phyloP scores from a whole-genome alignment of 2,888 invertebrate genomes.

The Leptothorax acervorum region DNA sequence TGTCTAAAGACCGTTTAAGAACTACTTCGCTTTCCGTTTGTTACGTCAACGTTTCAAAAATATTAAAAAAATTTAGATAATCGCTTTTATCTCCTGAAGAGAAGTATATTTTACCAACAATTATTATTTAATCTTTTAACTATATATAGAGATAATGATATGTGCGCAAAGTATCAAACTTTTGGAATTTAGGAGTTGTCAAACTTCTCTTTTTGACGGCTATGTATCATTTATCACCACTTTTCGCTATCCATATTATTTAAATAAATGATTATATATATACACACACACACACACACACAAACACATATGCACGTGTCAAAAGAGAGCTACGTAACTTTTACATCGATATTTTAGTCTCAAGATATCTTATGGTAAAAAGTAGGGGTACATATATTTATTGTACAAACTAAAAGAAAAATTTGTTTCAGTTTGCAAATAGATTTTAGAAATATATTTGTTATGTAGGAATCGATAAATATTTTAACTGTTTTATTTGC shows the following conservation, averaged over 20 bases:
- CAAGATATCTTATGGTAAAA: background rate
- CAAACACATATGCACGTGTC: too few relatives aligned
- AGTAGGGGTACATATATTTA: background rate
- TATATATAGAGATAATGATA: background rate
- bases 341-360: background rate
- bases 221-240: background rate
- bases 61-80: background rate
- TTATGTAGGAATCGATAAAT: background rate
- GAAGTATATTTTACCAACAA: background rate
- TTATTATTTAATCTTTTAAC: background rate
- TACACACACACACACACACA: too few relatives aligned
- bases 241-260: background rate
- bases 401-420: background rate
- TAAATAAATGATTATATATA: slow-evolving; percentile 1
- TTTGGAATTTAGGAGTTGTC: background rate
- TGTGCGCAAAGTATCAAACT: background rate
- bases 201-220: background rate
- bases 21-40: background rate
- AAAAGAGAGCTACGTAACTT: background rate
- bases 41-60: background rate
- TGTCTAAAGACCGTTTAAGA: background rate
- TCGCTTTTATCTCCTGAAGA: background rate
- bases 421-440: background rate
- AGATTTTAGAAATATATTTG: background rate
- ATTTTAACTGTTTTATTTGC: background rate